Percentiles rank a stretch among this genome's conserved stretches.
These are phyloP conservation scores for Drosophila repletoides DNA, from an alignment of 1,140 invertebrate species.

Conservation along the genomic window DNA sequence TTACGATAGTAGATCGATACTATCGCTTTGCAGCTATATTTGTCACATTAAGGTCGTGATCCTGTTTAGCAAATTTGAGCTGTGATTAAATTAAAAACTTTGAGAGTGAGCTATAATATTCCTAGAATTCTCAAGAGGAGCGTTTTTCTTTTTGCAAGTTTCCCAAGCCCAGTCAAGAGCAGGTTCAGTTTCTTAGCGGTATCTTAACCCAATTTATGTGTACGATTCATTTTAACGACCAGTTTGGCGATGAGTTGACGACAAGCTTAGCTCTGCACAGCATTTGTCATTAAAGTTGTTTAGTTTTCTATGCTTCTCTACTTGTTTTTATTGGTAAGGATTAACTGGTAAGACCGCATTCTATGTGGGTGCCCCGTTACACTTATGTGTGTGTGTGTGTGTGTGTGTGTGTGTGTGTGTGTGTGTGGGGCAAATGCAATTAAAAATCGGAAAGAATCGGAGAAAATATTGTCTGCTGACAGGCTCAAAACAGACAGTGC, in stretches of 20 bases:
- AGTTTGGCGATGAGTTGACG: slow-evolving; percentile 30
- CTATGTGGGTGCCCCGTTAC: slow-evolving; percentile 29
- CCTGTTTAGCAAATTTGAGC: too few species aligned
- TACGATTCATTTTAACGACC: slow-evolving; percentile 1
- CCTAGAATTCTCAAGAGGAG: background rate
- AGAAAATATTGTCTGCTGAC: slow-evolving; percentile 14
- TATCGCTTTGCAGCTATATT: too few species aligned
- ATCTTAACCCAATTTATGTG: slow-evolving; percentile 28
- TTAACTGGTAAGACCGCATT: slow-evolving; percentile 32
- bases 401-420: background rate
- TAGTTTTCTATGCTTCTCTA: background rate
- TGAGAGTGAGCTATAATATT: background rate
- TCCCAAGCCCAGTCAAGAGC: too few species aligned
- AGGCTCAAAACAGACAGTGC: slow-evolving; percentile 2
- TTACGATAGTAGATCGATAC: too few species aligned
- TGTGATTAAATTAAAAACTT: background rate
- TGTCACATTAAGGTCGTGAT: too few species aligned
- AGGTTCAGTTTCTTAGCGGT: slow-evolving; percentile 30
- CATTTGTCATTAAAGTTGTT: slow-evolving; percentile 32
- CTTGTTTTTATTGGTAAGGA: slow-evolving; percentile 22
- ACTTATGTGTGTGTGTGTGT: background rate
- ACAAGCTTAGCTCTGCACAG: slow-evolving; percentile 8
- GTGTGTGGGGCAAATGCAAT: slow-evolving; percentile 12
- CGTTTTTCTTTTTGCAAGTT: background rate
- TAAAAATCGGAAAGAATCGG: slow-evolving; percentile 13